phyloP scores from a whole-genome alignment of 92 coral and sea anemone species.

The Porites cylindrica region DNA sequence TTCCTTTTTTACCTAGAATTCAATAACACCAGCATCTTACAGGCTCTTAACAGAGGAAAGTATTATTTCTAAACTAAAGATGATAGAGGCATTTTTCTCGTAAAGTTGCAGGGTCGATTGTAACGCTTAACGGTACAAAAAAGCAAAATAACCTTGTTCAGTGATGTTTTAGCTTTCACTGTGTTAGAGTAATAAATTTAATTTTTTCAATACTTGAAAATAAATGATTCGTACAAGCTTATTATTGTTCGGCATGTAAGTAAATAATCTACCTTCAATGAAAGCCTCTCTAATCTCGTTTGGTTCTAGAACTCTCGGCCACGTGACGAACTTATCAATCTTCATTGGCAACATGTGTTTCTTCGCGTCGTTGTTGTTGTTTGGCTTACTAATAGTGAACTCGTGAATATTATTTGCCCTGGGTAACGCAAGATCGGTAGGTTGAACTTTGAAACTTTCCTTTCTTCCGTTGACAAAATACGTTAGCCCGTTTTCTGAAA shows the following conservation, averaged over 20 bases:
- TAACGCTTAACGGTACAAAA: too few relatives aligned
- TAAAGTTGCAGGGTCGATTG: too few relatives aligned
- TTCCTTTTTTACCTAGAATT: background rate
- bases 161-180: too few relatives aligned
- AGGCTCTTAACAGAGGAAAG: too few relatives aligned
- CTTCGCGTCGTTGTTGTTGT: constrained; percentile 34
- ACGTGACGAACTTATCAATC: constrained; percentile 38
- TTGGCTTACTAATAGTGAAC: constrained; percentile 33
- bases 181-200: too few relatives aligned
- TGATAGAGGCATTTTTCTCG: too few relatives aligned
- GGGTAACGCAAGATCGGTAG: background rate
- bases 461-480: constrained; percentile 27
- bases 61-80: too few relatives aligned
- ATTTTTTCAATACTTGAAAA: too few relatives aligned
- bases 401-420: constrained; percentile 3
- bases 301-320: constrained; percentile 16
- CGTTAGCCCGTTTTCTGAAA: constrained; percentile 25
- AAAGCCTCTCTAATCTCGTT: constrained; percentile 18
- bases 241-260: too few relatives aligned
- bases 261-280: constrained; percentile 18
- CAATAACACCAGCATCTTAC: too few relatives aligned
- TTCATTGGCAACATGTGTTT: constrained; percentile 35
- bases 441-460: background rate
- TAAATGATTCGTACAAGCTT: too few relatives aligned
- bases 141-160: too few relatives aligned